These are phyloP conservation scores for Meliscaeva auricollis DNA, from an alignment of 2,888 invertebrate species.

Conservation along the genomic window DNA sequence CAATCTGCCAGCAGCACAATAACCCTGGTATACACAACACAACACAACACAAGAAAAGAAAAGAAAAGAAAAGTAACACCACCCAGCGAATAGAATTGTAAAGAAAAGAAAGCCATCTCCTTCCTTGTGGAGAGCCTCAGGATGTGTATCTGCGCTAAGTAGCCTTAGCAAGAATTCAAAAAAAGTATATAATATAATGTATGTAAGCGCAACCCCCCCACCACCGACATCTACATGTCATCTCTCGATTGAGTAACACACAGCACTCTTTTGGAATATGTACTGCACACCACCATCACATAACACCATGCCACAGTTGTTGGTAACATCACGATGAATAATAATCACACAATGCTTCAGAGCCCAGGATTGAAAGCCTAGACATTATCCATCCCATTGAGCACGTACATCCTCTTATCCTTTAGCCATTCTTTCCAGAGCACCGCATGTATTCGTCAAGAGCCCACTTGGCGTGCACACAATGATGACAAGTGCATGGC, in stretches of 20 bases:
- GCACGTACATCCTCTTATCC: slow-evolving; percentile 76
- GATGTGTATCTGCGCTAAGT: slow-evolving; percentile 61
- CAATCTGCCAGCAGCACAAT: slow-evolving; percentile 69
- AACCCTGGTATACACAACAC: slow-evolving; percentile 34
- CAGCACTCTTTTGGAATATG: slow-evolving; percentile 25
- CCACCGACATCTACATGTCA: slow-evolving; percentile 21
- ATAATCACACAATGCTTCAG: slow-evolving; percentile 64
- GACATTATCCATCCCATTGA: slow-evolving; percentile 76
- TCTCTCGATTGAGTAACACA: slow-evolving; percentile 63
- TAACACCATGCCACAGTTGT: background rate
- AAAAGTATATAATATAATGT: background rate
- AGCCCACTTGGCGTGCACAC: slow-evolving; percentile 71
- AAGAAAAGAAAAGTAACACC: slow-evolving; percentile 39
- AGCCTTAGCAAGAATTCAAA: slow-evolving; percentile 32
- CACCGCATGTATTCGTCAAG: slow-evolving; percentile 67
- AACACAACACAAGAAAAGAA: background rate
- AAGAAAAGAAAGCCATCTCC: slow-evolving; percentile 54
- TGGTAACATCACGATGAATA: slow-evolving; percentile 61
- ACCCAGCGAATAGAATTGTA: slow-evolving; percentile 29
- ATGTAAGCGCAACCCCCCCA: slow-evolving; percentile 14
- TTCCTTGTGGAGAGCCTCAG: slow-evolving; percentile 37
- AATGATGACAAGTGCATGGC: slow-evolving; percentile 74
- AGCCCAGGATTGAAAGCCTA: slow-evolving; percentile 70
- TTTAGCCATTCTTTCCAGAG: slow-evolving; percentile 66
- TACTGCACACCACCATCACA: background rate